A percentile compares a stretch with the other conserved stretches of the same genome.
phyloP scores from a whole-genome alignment of 2,113 vertebrate species.

The Hydrochoerus hydrochaeris region DNA sequence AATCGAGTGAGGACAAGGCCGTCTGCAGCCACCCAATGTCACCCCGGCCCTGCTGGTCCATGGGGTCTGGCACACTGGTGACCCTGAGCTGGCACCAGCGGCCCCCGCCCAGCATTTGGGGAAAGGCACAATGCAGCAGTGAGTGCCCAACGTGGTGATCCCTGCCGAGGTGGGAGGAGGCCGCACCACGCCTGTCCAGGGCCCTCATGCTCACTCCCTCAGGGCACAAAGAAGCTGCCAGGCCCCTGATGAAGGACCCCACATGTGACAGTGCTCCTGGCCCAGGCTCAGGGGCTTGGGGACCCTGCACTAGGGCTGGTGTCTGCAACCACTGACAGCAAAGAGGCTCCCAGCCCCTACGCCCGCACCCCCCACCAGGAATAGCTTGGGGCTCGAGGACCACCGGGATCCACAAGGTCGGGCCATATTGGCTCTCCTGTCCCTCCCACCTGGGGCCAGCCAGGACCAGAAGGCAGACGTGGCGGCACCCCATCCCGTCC shows the following conservation, averaged over 20 bases:
- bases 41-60: background rate
- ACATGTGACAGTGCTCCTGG: background rate
- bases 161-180: background rate
- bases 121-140: too few species aligned
- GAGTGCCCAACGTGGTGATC: background rate
- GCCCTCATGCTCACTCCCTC: background rate
- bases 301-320: background rate
- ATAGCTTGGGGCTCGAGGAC: background rate
- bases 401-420: background rate
- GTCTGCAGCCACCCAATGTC: background rate
- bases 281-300: background rate
- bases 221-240: background rate
- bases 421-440: background rate
- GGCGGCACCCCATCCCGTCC: background rate
- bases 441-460: background rate
- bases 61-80: too few species aligned
- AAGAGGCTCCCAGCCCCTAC: background rate
- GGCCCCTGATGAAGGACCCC: background rate
- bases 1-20: background rate
- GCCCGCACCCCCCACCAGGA: background rate
- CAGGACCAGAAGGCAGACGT: background rate
- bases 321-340: background rate
- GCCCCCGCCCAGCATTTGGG: background rate
- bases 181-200: background rate
- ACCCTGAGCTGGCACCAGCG: too few species aligned